Conservation (phyloP, 2,888 invertebrate genomes). For the Orchestes rusci region DNA sequence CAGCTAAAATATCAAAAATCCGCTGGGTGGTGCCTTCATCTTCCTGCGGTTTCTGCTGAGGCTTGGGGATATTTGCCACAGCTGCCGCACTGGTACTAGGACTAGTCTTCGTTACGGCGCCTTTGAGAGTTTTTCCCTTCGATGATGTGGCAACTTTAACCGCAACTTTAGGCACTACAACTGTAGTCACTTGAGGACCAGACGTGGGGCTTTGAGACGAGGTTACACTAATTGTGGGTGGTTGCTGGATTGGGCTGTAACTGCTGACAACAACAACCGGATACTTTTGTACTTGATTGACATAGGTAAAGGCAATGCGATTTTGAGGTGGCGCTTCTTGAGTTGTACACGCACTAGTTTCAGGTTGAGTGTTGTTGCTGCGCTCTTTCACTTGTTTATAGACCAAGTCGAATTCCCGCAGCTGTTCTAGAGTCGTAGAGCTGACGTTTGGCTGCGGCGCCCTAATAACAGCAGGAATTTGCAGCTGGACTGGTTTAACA, state of each 20-base stretch:
- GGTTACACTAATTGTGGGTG: slow-evolving; percentile 38
- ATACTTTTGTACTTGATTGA: slow-evolving; percentile 47
- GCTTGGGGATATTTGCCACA: slow-evolving; percentile 48
- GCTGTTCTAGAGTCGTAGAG: slow-evolving; percentile 68
- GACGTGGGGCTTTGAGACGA: slow-evolving; percentile 52
- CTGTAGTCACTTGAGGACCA: slow-evolving; percentile 50
- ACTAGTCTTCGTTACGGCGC: slow-evolving; percentile 48
- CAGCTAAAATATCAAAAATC: slow-evolving; percentile 70
- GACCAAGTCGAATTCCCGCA: slow-evolving; percentile 74
- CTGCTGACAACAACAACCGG: slow-evolving; percentile 53
- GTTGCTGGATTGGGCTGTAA: slow-evolving; percentile 43
- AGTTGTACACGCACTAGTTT: slow-evolving; percentile 24
- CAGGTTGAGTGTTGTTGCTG: slow-evolving; percentile 49
- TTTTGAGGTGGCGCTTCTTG: slow-evolving; percentile 36
- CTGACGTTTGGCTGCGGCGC: slow-evolving; percentile 52
- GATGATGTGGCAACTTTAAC: slow-evolving; percentile 37
- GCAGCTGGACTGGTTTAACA: slow-evolving; percentile 47
- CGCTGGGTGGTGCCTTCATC: slow-evolving; percentile 75
- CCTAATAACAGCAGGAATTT: slow-evolving; percentile 55
- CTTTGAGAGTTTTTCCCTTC: slow-evolving; percentile 52
- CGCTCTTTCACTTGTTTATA: slow-evolving; percentile 74
- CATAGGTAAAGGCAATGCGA: slow-evolving; percentile 49
- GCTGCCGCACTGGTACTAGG: slow-evolving; percentile 59
- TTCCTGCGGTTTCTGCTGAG: slow-evolving; percentile 68
- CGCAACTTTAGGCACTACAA: slow-evolving; percentile 35